phyloP scores from a whole-genome alignment of 2,113 vertebrate genomes.

The rabbit (Oryctolagus cuniculus) region DNA sequence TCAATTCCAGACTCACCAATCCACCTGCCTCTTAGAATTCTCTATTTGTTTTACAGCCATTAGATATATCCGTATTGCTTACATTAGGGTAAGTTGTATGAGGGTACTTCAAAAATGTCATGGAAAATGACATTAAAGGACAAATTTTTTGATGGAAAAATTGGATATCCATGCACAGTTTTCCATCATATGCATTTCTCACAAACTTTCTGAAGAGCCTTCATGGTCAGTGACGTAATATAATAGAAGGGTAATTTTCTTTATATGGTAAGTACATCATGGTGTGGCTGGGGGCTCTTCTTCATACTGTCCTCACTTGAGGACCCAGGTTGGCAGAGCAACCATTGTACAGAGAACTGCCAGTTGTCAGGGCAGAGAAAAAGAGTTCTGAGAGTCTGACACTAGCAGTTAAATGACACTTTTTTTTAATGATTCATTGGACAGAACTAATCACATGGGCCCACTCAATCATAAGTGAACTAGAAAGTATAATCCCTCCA shows the following conservation, averaged over 20 bases:
- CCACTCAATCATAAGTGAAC: background rate
- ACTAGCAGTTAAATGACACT: background rate
- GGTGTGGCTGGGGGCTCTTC: background rate
- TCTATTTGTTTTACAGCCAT: background rate
- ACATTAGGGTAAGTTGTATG: too few relatives aligned
- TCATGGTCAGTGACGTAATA: background rate
- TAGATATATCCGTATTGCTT: too few relatives aligned
- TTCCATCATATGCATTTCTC: too few relatives aligned
- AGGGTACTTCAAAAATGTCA: too few relatives aligned
- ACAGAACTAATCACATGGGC: background rate
- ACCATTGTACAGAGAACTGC: background rate
- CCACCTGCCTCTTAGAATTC: background rate
- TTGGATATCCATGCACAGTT: too few relatives aligned
- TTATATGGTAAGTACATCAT: background rate
- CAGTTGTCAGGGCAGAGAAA: background rate
- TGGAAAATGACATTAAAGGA: too few relatives aligned
- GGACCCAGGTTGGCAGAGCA: background rate
- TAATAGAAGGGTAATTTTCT: background rate
- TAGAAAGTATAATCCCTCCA: background rate
- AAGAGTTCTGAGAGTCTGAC: background rate
- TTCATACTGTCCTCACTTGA: background rate
- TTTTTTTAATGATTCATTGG: background rate
- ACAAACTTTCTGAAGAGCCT: too few relatives aligned
- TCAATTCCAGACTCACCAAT: background rate
- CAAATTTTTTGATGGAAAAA: too few relatives aligned